phyloP scores from a whole-genome alignment of 2,888 invertebrate species.

The Terebella lapidaria region DNA sequence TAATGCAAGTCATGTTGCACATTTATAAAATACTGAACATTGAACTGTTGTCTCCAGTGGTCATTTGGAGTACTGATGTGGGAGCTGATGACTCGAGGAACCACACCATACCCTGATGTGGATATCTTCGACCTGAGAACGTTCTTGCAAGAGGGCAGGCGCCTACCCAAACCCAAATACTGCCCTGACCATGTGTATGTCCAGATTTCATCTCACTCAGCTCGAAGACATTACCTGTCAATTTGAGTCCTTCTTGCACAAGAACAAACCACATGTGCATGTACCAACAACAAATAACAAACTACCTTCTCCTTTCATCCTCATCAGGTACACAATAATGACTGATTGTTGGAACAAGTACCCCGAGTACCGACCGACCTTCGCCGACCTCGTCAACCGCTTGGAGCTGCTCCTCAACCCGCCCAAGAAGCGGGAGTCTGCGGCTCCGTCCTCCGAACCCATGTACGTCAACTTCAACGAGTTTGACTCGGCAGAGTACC shows the following conservation, averaged over 20 bases:
- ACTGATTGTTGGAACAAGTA: conserved; percentile 24
- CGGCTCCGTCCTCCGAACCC: background rate
- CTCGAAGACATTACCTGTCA: too few species aligned
- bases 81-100: conserved; percentile 56
- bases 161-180: conserved; percentile 55
- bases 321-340: conserved; percentile 26
- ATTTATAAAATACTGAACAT: too few species aligned
- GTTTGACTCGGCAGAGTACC: conserved; percentile 15
- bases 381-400: conserved; percentile 28
- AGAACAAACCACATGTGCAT: too few species aligned
- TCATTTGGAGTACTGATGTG: conserved; percentile 56
- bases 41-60: conserved; percentile 46
- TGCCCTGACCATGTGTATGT: conserved; percentile 51
- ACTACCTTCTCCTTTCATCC: too few species aligned
- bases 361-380: conserved; percentile 23
- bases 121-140: conserved; percentile 55
- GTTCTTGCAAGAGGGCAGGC: conserved; percentile 52
- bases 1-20: too few species aligned
- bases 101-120: conserved; percentile 55
- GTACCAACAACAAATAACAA: too few species aligned
- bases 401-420: conserved; percentile 26
- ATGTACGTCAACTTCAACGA: conserved; percentile 18
- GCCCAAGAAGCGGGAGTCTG: conserved; percentile 10
- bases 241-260: too few species aligned
- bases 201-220: background rate